Base-by-base conservation (phyloP, 2,888 invertebrate species). In the Leptopilina myrica region DNA sequence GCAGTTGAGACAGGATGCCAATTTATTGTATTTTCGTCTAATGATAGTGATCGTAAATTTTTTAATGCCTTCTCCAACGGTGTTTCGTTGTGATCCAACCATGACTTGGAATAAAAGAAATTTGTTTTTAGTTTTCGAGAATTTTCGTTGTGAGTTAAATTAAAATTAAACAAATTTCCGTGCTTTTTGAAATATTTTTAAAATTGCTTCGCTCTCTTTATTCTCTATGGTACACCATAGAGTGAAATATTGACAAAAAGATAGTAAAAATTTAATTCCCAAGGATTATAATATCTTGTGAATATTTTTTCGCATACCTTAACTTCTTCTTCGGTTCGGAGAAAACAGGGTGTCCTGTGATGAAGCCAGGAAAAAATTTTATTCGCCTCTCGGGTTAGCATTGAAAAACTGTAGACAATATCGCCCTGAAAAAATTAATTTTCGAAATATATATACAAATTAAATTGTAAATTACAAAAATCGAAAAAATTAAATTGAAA, bases 291-390 rank as follows among this genome's bases (percentile, higher is more conserved):
- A 33, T 33, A 2, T 33, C 3, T 40, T 12, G 62, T 26, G 5
- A 9, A 53, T 64, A 49, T 33, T 78, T 9, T 76, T 12, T 20
- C 46, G 15, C 40, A 64, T 86, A 95, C 95, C 86, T 93, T 90
- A 83, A 95, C 93, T 90, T 95, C 93, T 86, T 95, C 92, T 62
- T 95, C 94, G 53, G 93, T 94, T 78, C 95, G 94, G 66, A 97
- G 92, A 86, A 97, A 93, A n/a, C 96, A 95, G 79, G 97, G 97
- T 94, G 95, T 95, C 88, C 97, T 93, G 86, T 96, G 95, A 92
- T 97, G 97, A 76, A 97, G 92, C 95, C 95, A 96, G 53, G 94
- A 93, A 83, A 96, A 90, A 15, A 94, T 93, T 59, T 93, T 90
- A 82, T 95, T 95, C 0, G 96, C 94, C 65, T 95, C 95, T 93